These are phyloP conservation scores for Stigmatopora argus DNA, from an alignment of 2,113 vertebrate genomes.

Conservation along the genomic window DNA sequence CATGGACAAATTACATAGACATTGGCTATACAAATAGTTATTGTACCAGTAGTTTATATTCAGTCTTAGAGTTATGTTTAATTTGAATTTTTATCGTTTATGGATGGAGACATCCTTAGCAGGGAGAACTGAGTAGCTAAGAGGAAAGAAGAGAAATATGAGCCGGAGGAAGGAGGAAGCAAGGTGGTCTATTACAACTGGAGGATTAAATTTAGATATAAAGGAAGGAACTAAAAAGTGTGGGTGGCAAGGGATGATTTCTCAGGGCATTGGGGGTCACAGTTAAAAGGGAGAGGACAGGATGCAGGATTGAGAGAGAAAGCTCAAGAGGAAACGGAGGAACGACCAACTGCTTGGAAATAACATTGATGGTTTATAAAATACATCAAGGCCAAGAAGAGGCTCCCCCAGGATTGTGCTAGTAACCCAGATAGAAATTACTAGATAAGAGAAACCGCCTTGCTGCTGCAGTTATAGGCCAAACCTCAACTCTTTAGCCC, in stretches of 20 bases:
- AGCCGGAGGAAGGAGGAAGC: slow-evolving; percentile 55
- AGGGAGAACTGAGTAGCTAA: neutral
- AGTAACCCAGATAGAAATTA: slow-evolving; percentile 56
- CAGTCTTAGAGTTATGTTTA: neutral
- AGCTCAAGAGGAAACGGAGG: slow-evolving; percentile 8
- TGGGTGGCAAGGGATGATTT: slow-evolving; percentile 21
- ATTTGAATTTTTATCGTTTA: neutral
- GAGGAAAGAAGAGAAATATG: slow-evolving; percentile 43
- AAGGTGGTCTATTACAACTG: slow-evolving; percentile 50
- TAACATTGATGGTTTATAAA: slow-evolving; percentile 9
- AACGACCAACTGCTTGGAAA: slow-evolving; percentile 8
- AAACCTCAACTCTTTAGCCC: slow-evolving; percentile 31
- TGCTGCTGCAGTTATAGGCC: slow-evolving; percentile 36
- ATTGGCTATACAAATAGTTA: neutral
- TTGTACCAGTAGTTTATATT: neutral
- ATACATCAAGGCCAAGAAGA: neutral
- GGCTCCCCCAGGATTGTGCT: slow-evolving; percentile 31
- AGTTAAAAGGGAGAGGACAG: slow-evolving; percentile 12
- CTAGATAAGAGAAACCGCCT: slow-evolving; percentile 25
- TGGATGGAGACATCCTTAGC: slow-evolving; percentile 5
- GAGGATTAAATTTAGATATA: slow-evolving; percentile 48
- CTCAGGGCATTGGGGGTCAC: slow-evolving; percentile 1
- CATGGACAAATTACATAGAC: neutral
- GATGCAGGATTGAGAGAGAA: slow-evolving; percentile 2
- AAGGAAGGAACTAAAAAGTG: slow-evolving; percentile 32